Evolutionary conservation across 2,113 vertebrate species (phyloP).

Genomic region (Picathartes gymnocephalus): DNA sequence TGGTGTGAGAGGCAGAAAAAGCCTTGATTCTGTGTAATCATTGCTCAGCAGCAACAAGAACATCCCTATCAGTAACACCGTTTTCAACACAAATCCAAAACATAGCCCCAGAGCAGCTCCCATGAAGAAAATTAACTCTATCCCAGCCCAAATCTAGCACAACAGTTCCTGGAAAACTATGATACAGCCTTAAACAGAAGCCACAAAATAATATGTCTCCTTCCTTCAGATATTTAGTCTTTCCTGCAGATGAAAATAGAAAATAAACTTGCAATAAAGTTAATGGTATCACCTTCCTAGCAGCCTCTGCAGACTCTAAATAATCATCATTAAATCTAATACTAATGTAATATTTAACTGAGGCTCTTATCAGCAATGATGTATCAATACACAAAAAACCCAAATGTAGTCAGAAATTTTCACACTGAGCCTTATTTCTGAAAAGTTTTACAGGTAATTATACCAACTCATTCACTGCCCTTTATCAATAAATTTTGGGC

Average conservation of each 20-base stretch:
- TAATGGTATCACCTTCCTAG: background rate
- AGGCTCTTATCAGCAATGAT: background rate
- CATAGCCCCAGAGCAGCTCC: background rate
- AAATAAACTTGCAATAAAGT: background rate
- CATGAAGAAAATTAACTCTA: background rate
- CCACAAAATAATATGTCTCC: background rate
- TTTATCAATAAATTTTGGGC: background rate
- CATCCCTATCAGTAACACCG: background rate
- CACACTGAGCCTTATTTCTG: background rate
- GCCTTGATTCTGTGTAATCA: background rate
- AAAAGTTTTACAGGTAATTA: background rate
- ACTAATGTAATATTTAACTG: background rate
- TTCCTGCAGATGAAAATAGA: background rate
- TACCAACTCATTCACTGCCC: background rate
- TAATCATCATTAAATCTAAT: background rate
- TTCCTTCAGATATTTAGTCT: background rate
- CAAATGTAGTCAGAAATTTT: background rate
- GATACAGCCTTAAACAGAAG: background rate
- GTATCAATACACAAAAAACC: background rate
- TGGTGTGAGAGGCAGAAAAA: background rate
- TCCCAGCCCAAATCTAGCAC: background rate
- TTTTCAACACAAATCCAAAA: background rate
- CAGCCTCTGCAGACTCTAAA: background rate
- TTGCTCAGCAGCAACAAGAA: background rate
- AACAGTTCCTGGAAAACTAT: background rate